These are phyloP conservation scores for Battus philenor DNA, from an alignment of 1,140 invertebrate genomes.

Conservation along the genomic window DNA sequence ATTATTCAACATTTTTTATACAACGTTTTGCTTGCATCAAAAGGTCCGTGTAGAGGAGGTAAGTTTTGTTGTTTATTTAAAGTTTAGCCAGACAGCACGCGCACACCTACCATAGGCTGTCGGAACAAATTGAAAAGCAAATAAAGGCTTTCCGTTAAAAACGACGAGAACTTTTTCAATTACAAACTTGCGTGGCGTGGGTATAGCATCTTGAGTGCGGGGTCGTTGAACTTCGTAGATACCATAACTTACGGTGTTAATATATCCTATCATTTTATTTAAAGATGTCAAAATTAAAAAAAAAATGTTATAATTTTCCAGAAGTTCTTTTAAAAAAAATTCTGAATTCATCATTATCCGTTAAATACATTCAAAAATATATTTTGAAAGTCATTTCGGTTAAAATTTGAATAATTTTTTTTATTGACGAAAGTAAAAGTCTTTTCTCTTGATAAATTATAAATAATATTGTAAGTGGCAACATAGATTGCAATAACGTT, in stretches of 20 bases:
- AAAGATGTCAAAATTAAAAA: constrained; percentile 7
- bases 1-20: constrained; percentile 6
- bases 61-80: constrained; percentile 47
- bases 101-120: constrained; percentile 38
- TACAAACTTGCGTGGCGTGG: constrained; percentile 64
- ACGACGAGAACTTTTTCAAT: constrained; percentile 70
- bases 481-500: too few species aligned
- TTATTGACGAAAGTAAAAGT: too few species aligned
- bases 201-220: constrained; percentile 31
- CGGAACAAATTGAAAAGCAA: constrained; percentile 68
- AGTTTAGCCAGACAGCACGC: constrained; percentile 42
- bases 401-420: too few species aligned
- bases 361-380: too few species aligned
- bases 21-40: constrained; percentile 6
- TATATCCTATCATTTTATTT: constrained; percentile 5
- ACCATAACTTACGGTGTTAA: constrained; percentile 12
- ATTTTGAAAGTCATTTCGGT: too few species aligned
- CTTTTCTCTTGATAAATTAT: too few species aligned
- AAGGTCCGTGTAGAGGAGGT: constrained; percentile 16
- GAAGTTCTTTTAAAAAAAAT: too few species aligned
- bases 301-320: too few species aligned
- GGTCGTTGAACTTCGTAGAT: constrained; percentile 23
- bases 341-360: too few species aligned
- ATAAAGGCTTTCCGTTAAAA: constrained; percentile 68
- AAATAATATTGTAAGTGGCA: too few species aligned